A percentile compares a stretch with the other conserved stretches of the same genome.
These are phyloP conservation scores for Caenorhabditis sp. DNA, from an alignment of 2,888 invertebrate genomes.

Conservation along the genomic window DNA sequence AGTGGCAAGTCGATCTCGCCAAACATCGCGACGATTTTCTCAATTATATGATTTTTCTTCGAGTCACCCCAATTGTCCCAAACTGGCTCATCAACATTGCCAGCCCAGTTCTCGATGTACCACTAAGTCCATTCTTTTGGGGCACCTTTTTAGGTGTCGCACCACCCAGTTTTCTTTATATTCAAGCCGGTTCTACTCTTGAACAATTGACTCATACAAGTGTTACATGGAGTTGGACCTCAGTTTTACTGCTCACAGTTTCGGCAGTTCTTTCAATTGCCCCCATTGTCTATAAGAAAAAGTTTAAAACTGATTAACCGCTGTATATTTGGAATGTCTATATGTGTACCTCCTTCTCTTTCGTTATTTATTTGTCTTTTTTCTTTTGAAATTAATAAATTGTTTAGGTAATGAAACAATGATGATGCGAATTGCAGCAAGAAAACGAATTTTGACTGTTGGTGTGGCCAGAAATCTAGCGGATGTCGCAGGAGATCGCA, in stretches of 20 bases:
- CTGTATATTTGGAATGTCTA: neutral
- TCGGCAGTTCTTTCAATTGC: conserved; percentile 85
- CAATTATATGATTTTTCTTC: conserved; percentile 93
- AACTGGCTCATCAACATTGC: conserved; percentile 99
- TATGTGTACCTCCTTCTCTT: conserved; percentile 1
- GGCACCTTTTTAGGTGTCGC: conserved; percentile 96
- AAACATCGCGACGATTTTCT: conserved; percentile 88
- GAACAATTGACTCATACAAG: conserved; percentile 88
- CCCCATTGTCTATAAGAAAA: conserved; percentile 80
- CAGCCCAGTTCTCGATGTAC: conserved; percentile 95
- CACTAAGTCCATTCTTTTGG: conserved; percentile 86
- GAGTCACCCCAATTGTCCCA: conserved; percentile 95
- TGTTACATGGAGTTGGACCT: conserved; percentile 75
- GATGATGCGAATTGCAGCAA: conserved; percentile 15
- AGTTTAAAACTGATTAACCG: conserved; percentile 33
- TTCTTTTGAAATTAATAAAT: conserved; percentile 14
- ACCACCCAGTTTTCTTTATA: conserved; percentile 94
- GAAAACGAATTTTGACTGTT: neutral
- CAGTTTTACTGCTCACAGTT: conserved; percentile 75
- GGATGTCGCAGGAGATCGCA: neutral
- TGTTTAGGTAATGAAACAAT: conserved; percentile 34
- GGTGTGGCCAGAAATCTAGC: neutral
- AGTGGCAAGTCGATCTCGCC: conserved; percentile 81
- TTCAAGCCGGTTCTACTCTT: conserved; percentile 95
- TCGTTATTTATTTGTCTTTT: neutral